Evolutionary conservation across 2,113 vertebrate genomes (phyloP), one percentile per base, ranked within the genome.

Genomic region (Cochlearius cochlearius): DNA sequence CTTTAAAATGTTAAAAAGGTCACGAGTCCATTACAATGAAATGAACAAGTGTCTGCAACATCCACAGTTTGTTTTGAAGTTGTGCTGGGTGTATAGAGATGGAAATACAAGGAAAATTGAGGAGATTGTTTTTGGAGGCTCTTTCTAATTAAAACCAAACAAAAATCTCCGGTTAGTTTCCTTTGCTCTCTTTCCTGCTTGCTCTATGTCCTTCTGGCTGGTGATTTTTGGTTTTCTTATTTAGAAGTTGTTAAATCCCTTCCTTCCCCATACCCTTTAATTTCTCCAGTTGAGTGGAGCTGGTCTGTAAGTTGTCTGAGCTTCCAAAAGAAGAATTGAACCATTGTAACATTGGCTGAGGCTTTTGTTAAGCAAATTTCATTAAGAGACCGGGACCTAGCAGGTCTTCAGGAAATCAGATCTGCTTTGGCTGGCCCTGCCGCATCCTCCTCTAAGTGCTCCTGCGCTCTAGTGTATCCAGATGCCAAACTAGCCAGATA

Each of bases 361-460:
- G 90, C 96, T 96, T 98, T 98, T 98, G 98, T 98, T 97, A 97
- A 38, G 53, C 97, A 98, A 92, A 98, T 98, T 96, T 97, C 96
- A 96, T 97, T 96, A 98, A 98, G 97, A 98, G 94, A 92, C 94
- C 15, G 47, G 62, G 95, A 96, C 95, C 93, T 90, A 93, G 45
- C 93, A 76, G 92, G 81, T 95, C 96, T 93, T 90, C 73, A 62
- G 95, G 95, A 96, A 96, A 94, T 85, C 96, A 75, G 95, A 96
- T 97, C 94, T 90, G n/a, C 91, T 98, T 90, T 93, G 87, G 50
- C 97, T 91, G 81, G 91, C 95, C 50, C n/a, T 14, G 27, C 66
- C n/a, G 36, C 90, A 50, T 91, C 75, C 96, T 92, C 78, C 72
- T 90, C 29, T 11, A 88, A 93, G 86, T 58, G 27, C 75, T 82